Conservation (phyloP, 2,113 vertebrate genomes). For the Cebus imitator region DNA sequence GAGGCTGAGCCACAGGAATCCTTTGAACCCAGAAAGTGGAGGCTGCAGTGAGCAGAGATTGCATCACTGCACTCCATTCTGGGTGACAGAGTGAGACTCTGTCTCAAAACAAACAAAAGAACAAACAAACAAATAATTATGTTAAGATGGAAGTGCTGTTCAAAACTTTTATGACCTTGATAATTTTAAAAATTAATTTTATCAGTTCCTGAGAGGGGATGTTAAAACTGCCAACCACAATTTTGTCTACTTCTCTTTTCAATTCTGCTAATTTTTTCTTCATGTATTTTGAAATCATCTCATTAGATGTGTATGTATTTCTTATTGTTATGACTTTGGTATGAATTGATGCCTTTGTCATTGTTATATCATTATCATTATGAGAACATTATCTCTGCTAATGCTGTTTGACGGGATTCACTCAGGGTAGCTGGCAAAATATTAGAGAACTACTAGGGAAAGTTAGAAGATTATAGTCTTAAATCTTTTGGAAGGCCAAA, state of each 20-base stretch:
- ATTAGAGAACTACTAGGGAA: too few species aligned
- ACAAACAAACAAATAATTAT: too few species aligned
- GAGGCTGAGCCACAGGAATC: too few species aligned
- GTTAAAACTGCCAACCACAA: background rate
- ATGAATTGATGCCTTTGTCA: background rate
- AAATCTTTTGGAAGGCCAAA: too few species aligned
- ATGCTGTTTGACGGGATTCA: background rate
- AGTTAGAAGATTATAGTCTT: too few species aligned
- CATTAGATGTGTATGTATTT: background rate
- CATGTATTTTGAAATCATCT: background rate
- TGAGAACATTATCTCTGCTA: background rate
- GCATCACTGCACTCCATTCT: too few species aligned
- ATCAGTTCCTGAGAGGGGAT: background rate
- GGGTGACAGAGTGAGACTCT: too few species aligned
- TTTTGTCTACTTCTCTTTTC: background rate
- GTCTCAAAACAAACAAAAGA: too few species aligned
- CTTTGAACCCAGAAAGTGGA: too few species aligned
- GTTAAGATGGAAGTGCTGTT: background rate
- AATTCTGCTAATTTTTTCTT: background rate
- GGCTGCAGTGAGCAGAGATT: too few species aligned
- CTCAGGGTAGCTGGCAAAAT: too few species aligned
- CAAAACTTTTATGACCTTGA: background rate
- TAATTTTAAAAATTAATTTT: background rate
- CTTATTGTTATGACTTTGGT: background rate
- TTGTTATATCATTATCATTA: background rate